Conservation (phyloP, 1,140 invertebrate genomes). For the Lasioglossum baleicum region DNA sequence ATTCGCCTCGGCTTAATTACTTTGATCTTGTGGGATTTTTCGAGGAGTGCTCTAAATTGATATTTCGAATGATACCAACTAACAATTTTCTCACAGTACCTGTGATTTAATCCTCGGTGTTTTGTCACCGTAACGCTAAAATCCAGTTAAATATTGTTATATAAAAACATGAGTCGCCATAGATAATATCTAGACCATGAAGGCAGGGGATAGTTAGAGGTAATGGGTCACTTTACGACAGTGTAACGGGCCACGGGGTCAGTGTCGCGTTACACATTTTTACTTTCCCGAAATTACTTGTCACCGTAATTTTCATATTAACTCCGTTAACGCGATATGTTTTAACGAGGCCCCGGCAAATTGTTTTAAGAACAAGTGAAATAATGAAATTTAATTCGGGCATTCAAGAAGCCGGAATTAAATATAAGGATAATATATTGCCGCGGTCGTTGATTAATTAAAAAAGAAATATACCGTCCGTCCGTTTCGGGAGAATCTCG, state of each 20-base stretch:
- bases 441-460: neutral
- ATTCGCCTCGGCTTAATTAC: too few species aligned
- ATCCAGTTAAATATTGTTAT: neutral
- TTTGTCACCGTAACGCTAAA: neutral
- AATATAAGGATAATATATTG: neutral
- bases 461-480: neutral
- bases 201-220: neutral
- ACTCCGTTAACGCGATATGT: neutral
- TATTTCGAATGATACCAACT: too few species aligned
- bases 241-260: neutral
- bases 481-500: slow-evolving; percentile 23
- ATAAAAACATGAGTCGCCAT: neutral
- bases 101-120: neutral
- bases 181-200: neutral
- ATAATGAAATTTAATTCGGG: neutral
- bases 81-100: too few species aligned
- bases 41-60: too few species aligned
- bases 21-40: too few species aligned
- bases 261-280: neutral
- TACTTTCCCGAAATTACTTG: neutral
- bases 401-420: neutral
- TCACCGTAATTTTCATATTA: neutral
- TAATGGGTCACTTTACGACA: neutral
- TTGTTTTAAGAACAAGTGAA: neutral
- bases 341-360: neutral